phyloP scores from a whole-genome alignment of 1,140 invertebrate genomes.

The Aphaenogaster floridana region DNA sequence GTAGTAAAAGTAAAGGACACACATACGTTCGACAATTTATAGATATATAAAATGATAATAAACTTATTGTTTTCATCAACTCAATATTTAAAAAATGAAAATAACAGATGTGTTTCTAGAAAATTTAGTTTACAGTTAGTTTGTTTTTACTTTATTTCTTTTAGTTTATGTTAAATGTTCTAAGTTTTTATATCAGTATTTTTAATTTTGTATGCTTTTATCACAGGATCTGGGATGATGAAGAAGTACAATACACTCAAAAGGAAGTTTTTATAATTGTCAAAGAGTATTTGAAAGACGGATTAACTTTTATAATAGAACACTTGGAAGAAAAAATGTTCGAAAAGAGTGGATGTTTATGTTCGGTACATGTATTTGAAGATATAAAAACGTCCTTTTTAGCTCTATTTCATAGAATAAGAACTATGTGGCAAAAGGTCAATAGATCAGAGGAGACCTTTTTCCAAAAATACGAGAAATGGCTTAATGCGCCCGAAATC shows the following conservation, averaged over 20 bases:
- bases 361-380: neutral
- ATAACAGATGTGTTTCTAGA: no score
- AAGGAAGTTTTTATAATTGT: constrained; percentile 12
- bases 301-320: neutral
- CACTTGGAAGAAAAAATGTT: neutral
- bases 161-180: no score
- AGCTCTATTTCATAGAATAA: neutral
- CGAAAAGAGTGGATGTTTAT: neutral
- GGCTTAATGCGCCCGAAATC: neutral
- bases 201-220: no score
- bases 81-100: no score
- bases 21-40: no score
- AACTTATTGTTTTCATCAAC: no score
- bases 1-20: no score
- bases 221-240: no score
- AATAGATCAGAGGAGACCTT: neutral
- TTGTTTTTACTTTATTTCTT: no score
- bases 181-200: no score
- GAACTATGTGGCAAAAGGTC: neutral
- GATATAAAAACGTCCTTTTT: neutral
- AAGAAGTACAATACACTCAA: neutral
- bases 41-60: no score
- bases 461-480: neutral
- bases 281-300: neutral
- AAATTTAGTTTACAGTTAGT: no score